Conservation (phyloP, 2,888 invertebrate species). For the Microdon myrmicae region DNA sequence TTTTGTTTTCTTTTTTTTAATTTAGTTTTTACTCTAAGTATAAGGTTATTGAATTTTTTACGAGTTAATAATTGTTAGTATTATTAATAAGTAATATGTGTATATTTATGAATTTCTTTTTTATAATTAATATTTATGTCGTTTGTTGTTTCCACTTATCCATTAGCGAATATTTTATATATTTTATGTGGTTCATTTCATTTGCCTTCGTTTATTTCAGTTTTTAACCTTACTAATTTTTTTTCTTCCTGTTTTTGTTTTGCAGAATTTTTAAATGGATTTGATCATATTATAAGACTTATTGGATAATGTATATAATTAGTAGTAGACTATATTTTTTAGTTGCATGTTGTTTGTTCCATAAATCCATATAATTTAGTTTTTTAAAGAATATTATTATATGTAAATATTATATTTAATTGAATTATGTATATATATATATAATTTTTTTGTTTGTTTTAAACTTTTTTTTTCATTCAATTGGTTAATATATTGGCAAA, state of each 20-base stretch:
- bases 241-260: conserved; percentile 12
- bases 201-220: conserved; percentile 30
- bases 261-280: conserved; percentile 15
- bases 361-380: conserved; percentile 22
- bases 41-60: conserved; percentile 37
- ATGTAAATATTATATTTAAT: conserved; percentile 26
- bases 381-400: conserved; percentile 35
- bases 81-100: conserved; percentile 37
- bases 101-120: conserved; percentile 6
- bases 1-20: conserved; percentile 12
- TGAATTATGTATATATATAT: conserved; percentile 23
- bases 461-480: conserved; percentile 23
- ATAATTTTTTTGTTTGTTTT: conserved; percentile 18
- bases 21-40: conserved; percentile 28
- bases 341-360: conserved; percentile 27
- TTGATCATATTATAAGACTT: conserved; percentile 20
- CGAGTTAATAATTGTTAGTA: conserved; percentile 43
- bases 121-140: too few species aligned
- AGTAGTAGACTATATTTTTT: conserved; percentile 31
- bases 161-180: conserved; percentile 29
- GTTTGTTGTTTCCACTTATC: conserved; percentile 22
- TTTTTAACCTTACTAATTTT: conserved; percentile 23
- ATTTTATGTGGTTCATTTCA: conserved; percentile 20
- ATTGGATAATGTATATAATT: conserved; percentile 44
- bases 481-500: conserved; percentile 43